These are phyloP conservation scores for Leptogaster cylindrica DNA, from an alignment of 2,888 invertebrate species.

Conservation along the genomic window DNA sequence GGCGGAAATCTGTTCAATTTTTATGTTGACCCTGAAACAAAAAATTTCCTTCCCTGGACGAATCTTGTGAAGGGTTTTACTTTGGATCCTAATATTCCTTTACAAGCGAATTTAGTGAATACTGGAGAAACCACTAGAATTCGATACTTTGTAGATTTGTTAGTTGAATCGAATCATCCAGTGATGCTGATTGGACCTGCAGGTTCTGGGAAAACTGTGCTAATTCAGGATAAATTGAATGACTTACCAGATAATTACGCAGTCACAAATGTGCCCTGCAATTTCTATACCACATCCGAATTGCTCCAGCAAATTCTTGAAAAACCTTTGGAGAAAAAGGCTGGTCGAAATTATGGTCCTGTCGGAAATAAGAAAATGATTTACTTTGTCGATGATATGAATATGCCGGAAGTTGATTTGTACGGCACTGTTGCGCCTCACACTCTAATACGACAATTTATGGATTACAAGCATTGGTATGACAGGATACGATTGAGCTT, in stretches of 20 bases:
- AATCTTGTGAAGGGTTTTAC: conserved; percentile 80
- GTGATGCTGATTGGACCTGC: conserved; percentile 90
- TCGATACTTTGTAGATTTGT: conserved; percentile 84
- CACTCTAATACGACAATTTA: conserved; percentile 88
- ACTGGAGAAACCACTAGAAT: conserved; percentile 89
- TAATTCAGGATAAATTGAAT: conserved; percentile 82
- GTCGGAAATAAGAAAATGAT: conserved; percentile 91
- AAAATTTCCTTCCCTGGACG: conserved; percentile 86
- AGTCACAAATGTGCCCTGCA: conserved; percentile 89
- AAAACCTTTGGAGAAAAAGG: conserved; percentile 92
- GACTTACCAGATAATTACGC: conserved; percentile 77
- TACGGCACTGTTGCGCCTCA: conserved; percentile 96
- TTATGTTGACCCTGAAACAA: conserved; percentile 85
- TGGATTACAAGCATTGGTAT: conserved; percentile 96
- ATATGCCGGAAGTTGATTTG: conserved; percentile 95
- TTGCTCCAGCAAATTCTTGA: conserved; percentile 88
- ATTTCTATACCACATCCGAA: conserved; percentile 93
- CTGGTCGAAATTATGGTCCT: conserved; percentile 91
- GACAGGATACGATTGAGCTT: conserved; percentile 83
- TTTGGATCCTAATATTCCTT: conserved; percentile 83
- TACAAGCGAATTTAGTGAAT: conserved; percentile 79
- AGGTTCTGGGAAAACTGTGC: conserved; percentile 92
- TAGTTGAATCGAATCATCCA: conserved; percentile 79
- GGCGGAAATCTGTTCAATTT: conserved; percentile 86
- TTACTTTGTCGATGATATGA: conserved; percentile 95